Evolutionary conservation across 2,797 vertebrate genomes (phyloP).

Genomic region (Diglossa cyanea): DNA sequence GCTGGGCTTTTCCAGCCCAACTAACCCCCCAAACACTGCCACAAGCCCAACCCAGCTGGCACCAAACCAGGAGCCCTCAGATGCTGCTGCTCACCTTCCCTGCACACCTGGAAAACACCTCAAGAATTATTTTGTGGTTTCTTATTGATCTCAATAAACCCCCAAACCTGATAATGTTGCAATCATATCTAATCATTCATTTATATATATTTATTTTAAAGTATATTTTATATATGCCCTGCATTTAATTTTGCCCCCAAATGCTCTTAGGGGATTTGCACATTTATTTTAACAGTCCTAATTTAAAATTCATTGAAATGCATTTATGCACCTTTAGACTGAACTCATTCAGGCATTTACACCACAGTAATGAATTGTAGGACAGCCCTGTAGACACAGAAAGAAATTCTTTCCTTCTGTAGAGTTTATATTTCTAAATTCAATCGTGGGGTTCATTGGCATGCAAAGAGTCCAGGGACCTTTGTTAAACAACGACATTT

Average conservation of each 20-base stretch:
- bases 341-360: constrained; percentile 41
- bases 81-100: neutral
- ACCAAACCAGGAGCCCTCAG: neutral
- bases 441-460: constrained; percentile 28
- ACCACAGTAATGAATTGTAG: constrained; percentile 15
- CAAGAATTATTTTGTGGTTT: neutral
- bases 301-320: constrained; percentile 47
- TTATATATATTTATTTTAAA: neutral
- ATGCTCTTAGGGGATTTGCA: neutral
- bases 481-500: constrained; percentile 39
- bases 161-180: neutral
- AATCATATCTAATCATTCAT: neutral
- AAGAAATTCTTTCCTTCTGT: constrained; percentile 24
- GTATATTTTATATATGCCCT: neutral
- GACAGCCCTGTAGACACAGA: constrained; percentile 23
- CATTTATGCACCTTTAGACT: constrained; percentile 43
- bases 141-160: neutral
- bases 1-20: too few species aligned
- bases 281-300: constrained; percentile 1
- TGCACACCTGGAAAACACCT: neutral
- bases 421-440: constrained; percentile 15
- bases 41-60: neutral
- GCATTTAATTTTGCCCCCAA: constrained; percentile 7
- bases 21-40: rapidly evolving
- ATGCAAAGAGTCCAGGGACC: constrained; percentile 16